Evolutionary conservation across 2,797 vertebrate genomes (phyloP).

Genomic region (Macrochelys suwanniensis): DNA sequence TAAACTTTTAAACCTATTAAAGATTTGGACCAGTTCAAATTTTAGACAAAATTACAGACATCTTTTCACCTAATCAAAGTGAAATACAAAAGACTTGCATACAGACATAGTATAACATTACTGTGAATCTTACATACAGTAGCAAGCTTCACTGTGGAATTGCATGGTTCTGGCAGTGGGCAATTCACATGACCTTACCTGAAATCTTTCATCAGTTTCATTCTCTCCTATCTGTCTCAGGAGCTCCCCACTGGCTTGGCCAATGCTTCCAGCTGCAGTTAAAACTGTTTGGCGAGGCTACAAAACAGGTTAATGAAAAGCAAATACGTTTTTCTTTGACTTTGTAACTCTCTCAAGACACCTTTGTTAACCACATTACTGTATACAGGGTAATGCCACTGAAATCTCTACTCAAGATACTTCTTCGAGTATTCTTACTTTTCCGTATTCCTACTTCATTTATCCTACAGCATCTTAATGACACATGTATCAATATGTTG

Average conservation of each 20-base stretch:
- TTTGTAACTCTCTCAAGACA: not conserved
- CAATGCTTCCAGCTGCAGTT: constrained; percentile 97
- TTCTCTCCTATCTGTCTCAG: constrained; percentile 97
- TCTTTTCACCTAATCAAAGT: not conserved
- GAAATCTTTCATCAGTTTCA: constrained; percentile 97
- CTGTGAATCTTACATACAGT: not conserved
- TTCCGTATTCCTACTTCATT: not conserved
- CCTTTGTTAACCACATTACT: accelerated
- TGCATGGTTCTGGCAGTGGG: not conserved
- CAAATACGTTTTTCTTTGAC: not conserved
- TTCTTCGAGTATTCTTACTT: not conserved
- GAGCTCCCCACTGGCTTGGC: constrained; percentile 97
- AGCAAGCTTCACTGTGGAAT: not conserved
- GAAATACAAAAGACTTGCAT: not conserved
- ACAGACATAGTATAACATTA: not conserved
- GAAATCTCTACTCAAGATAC: not conserved
- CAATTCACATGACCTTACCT: constrained; percentile 83
- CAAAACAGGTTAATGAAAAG: not conserved
- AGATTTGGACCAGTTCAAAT: not conserved
- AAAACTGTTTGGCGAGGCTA: constrained; percentile 98
- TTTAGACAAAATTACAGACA: not conserved
- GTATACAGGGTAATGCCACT: not conserved
- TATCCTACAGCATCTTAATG: not conserved
- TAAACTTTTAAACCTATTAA: not conserved
- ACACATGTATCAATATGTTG: not conserved